Percentiles rank a stretch among this genome's conserved stretches.
Evolutionary conservation across 2,888 invertebrate genomes (phyloP).

Genomic region (Lithophane semibrunnea): DNA sequence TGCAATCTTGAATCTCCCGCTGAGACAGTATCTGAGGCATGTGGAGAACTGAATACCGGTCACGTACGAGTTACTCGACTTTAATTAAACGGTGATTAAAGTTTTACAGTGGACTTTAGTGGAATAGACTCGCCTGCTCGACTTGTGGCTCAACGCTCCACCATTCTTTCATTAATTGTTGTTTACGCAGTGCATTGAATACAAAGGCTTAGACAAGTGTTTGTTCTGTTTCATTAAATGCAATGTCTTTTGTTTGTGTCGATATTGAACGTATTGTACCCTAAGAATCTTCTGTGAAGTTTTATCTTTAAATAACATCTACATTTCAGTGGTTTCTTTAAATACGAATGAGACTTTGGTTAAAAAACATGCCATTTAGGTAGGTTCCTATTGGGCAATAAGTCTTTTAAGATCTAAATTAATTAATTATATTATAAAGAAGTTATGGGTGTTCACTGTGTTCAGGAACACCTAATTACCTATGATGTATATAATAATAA

Average conservation of each 20-base stretch:
- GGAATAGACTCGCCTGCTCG: slow-evolving; percentile 36
- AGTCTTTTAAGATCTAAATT: slow-evolving; percentile 11
- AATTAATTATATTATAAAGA: slow-evolving; percentile 21
- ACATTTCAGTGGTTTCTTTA: not conserved
- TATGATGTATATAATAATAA: slow-evolving; percentile 60
- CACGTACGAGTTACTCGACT: slow-evolving; percentile 58
- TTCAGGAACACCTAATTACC: slow-evolving; percentile 45
- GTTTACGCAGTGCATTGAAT: slow-evolving; percentile 60
- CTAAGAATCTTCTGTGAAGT: not conserved
- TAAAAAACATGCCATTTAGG: not conserved
- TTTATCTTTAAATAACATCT: not conserved
- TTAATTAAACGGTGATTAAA: slow-evolving; percentile 66
- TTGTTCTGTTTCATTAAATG: slow-evolving; percentile 41
- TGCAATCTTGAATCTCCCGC: slow-evolving; percentile 61
- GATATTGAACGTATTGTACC: not conserved
- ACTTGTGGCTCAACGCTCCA: slow-evolving; percentile 36
- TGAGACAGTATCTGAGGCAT: slow-evolving; percentile 54
- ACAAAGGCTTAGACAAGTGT: slow-evolving; percentile 43
- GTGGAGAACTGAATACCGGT: slow-evolving; percentile 49
- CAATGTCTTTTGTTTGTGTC: slow-evolving; percentile 15
- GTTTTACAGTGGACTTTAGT: slow-evolving; percentile 56
- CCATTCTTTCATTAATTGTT: slow-evolving; percentile 63
- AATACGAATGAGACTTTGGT: not conserved
- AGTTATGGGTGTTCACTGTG: slow-evolving; percentile 2
- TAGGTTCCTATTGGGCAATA: not conserved